Evolutionary conservation across 1,140 invertebrate species (phyloP), one percentile per base, ranked within the genome.

Genomic region (Pseudomyrmex pallidus): DNA sequence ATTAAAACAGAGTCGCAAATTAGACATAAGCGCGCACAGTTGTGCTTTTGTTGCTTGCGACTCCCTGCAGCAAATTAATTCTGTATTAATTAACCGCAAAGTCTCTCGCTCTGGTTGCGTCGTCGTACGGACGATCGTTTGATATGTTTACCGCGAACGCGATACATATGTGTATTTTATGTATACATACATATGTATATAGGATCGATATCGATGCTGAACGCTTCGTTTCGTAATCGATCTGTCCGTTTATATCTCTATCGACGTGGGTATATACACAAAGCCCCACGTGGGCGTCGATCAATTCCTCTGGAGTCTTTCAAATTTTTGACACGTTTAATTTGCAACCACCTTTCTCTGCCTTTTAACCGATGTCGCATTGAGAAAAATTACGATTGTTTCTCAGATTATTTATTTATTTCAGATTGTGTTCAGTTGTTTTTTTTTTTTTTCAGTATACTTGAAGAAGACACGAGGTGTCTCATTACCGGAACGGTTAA

Each of bases 271-370:
- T 64, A 56, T 52, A 5, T 13, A 68, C 68, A 88, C 84, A 89
- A 89, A 86, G 77, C 61, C 35, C 35, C 44, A 22, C 10, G 87
- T 88, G 74, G 87, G 87, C 74, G 87, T 61, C 59, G 22, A 20
- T 17, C 68, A 88, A 89, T 89, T 88, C 83, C 84, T 25, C 12
- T 56, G 83, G 46, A 61, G 62, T 67, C 50, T 82, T 87, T 77
- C 72, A 52, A 44, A 85, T 83, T 87, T 88, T 74, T 83, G 62
- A 86, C n/a, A 20, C 20, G 8, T 68, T 80, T 57, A 10, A 80
- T 74, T 67, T 8, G 57, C 56, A 64, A 56, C 48, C 54, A 80
- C 74, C 78, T 83, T 88, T 80, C 68, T 78, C 57, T 62, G 3
- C n/a, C 17, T 56, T 35, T 4, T 50, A 63, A 15, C 64, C 62